Percentiles rank a stretch among this genome's conserved stretches.
These are phyloP conservation scores for Macrosiphum euphorbiae DNA, from an alignment of 2,888 invertebrate genomes.

Conservation along the genomic window DNA sequence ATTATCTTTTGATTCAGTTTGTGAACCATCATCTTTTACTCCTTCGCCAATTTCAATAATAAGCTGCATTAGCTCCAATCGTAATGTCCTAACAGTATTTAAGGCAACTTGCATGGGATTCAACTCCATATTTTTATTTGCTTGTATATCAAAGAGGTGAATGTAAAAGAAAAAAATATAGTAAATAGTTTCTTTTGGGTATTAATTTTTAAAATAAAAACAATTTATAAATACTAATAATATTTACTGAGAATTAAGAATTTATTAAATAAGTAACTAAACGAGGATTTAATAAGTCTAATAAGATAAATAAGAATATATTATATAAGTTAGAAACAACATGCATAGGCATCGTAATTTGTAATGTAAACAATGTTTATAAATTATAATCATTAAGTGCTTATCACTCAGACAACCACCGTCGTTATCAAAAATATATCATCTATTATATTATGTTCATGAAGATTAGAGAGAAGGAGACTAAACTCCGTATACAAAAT, in stretches of 20 bases:
- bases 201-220: neutral
- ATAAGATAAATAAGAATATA: neutral
- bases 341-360: neutral
- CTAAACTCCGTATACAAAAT: no score
- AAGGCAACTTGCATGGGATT: conserved; percentile 74
- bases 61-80: conserved; percentile 87
- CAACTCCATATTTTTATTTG: conserved; percentile 61
- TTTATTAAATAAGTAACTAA: neutral
- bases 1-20: conserved; percentile 80
- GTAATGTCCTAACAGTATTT: conserved; percentile 81
- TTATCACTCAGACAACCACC: no score
- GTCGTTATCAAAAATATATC: no score
- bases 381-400: no score
- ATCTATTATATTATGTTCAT: no score
- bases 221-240: neutral
- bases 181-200: neutral
- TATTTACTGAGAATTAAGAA: neutral
- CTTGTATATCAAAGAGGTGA: neutral
- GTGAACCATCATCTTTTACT: conserved; percentile 82
- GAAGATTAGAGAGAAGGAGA: no score
- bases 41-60: conserved; percentile 89
- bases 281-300: no score
- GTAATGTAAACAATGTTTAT: neutral
- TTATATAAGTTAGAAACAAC: neutral
- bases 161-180: neutral